Conservation (phyloP, 1,140 invertebrate genomes). For the Lasioglossum albipes region DNA sequence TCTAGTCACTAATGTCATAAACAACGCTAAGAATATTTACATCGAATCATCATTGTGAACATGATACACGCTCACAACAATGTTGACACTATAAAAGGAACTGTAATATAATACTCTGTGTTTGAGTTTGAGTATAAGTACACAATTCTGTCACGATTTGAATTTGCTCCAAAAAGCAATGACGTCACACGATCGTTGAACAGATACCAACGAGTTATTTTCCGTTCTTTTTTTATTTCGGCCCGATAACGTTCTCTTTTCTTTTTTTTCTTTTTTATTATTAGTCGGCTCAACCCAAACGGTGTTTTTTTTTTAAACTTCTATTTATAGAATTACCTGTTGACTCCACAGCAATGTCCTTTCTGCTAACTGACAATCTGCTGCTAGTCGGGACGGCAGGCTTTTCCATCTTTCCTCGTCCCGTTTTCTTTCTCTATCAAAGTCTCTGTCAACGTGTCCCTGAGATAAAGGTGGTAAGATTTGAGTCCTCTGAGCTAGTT, state of each 20-base stretch:
- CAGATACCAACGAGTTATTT: constrained; percentile 42
- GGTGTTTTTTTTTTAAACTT: constrained; percentile 33
- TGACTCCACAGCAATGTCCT: constrained; percentile 74
- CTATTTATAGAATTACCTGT: constrained; percentile 74
- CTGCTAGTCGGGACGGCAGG: constrained; percentile 72
- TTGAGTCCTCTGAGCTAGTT: constrained; percentile 83
- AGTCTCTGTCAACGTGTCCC: constrained; percentile 65
- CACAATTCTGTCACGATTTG: constrained; percentile 36
- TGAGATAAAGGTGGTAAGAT: constrained; percentile 79
- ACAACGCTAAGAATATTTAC: constrained; percentile 57
- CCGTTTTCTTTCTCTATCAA: constrained; percentile 69
- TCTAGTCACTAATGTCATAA: constrained; percentile 54
- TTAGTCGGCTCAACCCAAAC: constrained; percentile 35
- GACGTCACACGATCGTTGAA: constrained; percentile 37
- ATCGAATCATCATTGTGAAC: constrained; percentile 52
- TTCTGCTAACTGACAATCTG: constrained; percentile 74
- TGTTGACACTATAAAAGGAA: constrained; percentile 48
- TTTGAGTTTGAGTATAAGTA: constrained; percentile 28
- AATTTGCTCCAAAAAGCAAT: constrained; percentile 38
- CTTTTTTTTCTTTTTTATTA: constrained; percentile 28
- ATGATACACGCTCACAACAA: constrained; percentile 53
- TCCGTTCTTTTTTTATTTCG: constrained; percentile 26
- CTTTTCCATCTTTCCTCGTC: constrained; percentile 76
- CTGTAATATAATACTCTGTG: constrained; percentile 42
- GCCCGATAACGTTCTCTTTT: constrained; percentile 20